Evolutionary conservation across 2,888 invertebrate species (phyloP), one percentile per base, ranked within the genome.

Genomic region (Agrypnus murinus): DNA sequence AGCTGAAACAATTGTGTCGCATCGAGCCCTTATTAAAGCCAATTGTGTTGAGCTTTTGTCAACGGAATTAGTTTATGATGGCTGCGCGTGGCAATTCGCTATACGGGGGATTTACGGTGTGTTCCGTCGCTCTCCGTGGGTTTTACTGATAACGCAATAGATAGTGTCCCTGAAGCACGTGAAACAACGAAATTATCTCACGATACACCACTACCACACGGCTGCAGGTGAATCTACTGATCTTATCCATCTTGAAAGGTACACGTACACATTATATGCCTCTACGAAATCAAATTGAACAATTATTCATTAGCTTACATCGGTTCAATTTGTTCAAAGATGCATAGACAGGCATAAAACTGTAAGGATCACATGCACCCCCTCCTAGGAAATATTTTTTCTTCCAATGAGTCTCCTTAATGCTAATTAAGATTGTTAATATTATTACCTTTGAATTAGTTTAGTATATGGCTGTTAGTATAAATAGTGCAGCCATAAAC

Each of bases 111-210:
- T 70, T 75, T 71, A 70, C 55, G 17, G 46, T 57, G 45, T 62
- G 38, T 55, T 67, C 64, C 73, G 62, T 31, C 46, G 57, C 65
- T 69, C 69, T 71, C 70, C 65, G 60, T 62, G 71, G 66, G 70
- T 57, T 25, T 25, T 48, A 10, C 60, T 50, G 75, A 75, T 75
- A 75, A 73, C 70, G 68, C 65, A 58, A 55, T 65, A 73, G 71
- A 73, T 75, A 73, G 69, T 25, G 25, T 72, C 72, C 67, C 74
- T 59, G 46, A 74, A 69, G 69, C 65, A 67, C 60, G 67, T 70
- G 70, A 69, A 71, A 75, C 73, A 73, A 70, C 71, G 65, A 65
- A 73, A 69, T 75, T 75, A 73, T 72, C 73, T 72, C 69, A 69
- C 66, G 48, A 59, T 48, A 66, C 57, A 15, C 45, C 25, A 25